Percentiles rank a stretch among this genome's conserved stretches.
phyloP scores from a whole-genome alignment of 2,113 vertebrate genomes.

The Callipepla californica region DNA sequence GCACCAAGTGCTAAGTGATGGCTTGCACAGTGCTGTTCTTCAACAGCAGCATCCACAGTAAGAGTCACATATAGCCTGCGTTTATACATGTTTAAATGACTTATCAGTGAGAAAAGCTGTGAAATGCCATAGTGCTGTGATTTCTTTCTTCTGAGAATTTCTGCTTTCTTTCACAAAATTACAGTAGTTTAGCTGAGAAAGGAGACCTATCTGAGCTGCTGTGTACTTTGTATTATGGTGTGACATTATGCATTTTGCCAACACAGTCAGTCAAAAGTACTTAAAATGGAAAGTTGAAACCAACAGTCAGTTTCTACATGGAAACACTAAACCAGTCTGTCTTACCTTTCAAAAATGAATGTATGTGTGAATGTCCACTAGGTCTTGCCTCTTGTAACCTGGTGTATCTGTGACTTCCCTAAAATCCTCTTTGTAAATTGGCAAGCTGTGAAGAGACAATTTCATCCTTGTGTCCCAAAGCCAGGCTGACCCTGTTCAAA shows the following conservation, averaged over 20 bases:
- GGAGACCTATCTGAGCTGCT: neutral
- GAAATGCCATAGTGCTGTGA: neutral
- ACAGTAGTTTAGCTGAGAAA: neutral
- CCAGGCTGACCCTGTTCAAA: neutral
- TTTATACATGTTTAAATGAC: neutral
- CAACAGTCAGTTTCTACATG: neutral
- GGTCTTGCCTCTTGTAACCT: neutral
- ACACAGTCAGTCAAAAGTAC: neutral
- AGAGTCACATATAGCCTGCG: neutral
- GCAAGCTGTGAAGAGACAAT: neutral
- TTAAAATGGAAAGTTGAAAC: neutral
- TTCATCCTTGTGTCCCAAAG: neutral
- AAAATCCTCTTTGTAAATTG: neutral
- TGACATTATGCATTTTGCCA: neutral
- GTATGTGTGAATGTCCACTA: neutral
- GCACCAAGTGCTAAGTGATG: neutral
- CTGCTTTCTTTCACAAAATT: neutral
- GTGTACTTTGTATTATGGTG: neutral
- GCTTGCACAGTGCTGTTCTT: neutral
- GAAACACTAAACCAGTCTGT: neutral
- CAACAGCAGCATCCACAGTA: neutral
- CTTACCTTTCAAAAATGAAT: neutral
- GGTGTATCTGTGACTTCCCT: neutral
- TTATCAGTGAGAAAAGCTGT: neutral
- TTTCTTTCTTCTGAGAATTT: neutral